Evolutionary conservation across 2,888 invertebrate species (phyloP).

Genomic region (Lasioglossum calceatum): DNA sequence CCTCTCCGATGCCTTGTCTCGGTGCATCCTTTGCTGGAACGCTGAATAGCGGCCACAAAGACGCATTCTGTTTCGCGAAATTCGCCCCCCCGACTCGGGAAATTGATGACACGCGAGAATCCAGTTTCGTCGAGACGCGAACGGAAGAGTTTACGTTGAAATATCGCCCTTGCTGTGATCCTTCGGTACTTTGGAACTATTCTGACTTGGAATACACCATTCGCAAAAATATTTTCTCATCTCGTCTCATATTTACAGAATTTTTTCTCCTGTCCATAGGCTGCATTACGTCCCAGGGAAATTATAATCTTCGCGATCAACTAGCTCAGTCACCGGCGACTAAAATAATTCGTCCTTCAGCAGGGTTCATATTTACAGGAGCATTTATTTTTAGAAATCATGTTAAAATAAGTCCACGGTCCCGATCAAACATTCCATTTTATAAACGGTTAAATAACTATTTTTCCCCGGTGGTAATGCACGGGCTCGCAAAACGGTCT

Average conservation of each 20-base stretch:
- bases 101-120: slow-evolving; percentile 39
- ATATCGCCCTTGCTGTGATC: background rate
- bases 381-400: background rate
- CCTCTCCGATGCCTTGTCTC: slow-evolving; percentile 39
- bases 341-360: background rate
- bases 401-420: background rate
- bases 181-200: background rate
- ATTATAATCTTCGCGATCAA: background rate
- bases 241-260: background rate
- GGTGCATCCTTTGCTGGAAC: slow-evolving; percentile 62
- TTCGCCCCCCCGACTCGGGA: slow-evolving; percentile 30
- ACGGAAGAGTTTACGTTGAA: slow-evolving; percentile 12
- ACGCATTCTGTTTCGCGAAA: slow-evolving; percentile 43
- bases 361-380: background rate
- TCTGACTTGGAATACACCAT: background rate
- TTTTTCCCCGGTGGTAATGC: background rate
- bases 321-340: background rate
- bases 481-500: slow-evolving; percentile 23
- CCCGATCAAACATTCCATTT: background rate
- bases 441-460: background rate
- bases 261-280: background rate
- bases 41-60: slow-evolving; percentile 46
- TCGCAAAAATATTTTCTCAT: background rate
- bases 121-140: background rate
- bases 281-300: background rate